These are phyloP conservation scores for Ylistrum balloti DNA, from an alignment of 1,140 invertebrate genomes.

Conservation along the genomic window DNA sequence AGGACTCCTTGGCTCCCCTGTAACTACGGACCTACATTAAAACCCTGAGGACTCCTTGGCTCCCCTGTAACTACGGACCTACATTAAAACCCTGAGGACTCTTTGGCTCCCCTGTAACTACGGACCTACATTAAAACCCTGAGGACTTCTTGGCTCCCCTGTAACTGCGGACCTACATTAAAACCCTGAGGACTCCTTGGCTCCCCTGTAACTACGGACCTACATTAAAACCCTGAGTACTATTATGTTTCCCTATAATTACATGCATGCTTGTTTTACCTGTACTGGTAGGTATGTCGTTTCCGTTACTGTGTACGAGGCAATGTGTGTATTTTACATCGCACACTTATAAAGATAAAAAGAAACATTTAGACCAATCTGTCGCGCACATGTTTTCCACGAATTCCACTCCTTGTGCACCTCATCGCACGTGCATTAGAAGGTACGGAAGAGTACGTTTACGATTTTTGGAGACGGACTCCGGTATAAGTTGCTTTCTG, in stretches of 20 bases:
- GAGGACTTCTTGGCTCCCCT: too few relatives aligned
- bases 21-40: too few relatives aligned
- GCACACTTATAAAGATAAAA: constrained; percentile 36
- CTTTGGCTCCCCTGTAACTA: too few relatives aligned
- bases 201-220: too few relatives aligned
- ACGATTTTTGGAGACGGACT: not conserved
- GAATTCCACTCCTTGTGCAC: not conserved
- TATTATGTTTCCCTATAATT: not conserved
- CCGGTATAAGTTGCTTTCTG: not conserved
- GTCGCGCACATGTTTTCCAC: not conserved
- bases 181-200: too few relatives aligned
- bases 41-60: not conserved
- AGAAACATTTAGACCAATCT: constrained; percentile 12
- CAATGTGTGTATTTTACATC: not conserved
- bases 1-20: too few relatives aligned
- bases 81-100: too few relatives aligned
- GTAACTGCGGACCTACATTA: too few relatives aligned
- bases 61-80: not conserved
- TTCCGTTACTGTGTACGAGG: constrained; percentile 16
- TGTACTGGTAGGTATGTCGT: not conserved
- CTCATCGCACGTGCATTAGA: not conserved
- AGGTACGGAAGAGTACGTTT: not conserved
- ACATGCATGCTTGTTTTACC: not conserved
- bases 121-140: too few relatives aligned
- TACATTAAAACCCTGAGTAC: too few relatives aligned